Conservation (phyloP, 2,113 vertebrate genomes). For the Nycticorax nycticorax region DNA sequence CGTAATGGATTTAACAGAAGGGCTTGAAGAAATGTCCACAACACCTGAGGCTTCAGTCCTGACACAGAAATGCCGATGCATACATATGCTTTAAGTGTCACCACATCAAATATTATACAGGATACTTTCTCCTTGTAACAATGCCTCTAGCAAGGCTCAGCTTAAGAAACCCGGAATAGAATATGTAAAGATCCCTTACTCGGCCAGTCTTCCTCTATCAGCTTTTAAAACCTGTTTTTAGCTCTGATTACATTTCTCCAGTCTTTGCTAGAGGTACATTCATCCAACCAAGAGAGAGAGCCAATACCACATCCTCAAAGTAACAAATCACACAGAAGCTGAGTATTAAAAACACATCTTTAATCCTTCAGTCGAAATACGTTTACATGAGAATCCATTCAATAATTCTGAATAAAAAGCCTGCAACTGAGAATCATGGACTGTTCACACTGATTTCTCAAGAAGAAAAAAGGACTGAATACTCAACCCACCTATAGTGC, state of each 20-base stretch:
- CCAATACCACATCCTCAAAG: background rate
- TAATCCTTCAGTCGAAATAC: background rate
- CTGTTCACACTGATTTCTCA: background rate
- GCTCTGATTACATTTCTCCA: background rate
- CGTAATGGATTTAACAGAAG: background rate
- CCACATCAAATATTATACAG: background rate
- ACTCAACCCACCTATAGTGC: background rate
- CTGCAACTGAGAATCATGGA: background rate
- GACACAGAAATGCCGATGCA: background rate
- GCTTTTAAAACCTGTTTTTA: background rate
- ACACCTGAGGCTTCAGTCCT: background rate
- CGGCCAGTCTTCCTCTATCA: background rate
- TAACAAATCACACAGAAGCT: background rate
- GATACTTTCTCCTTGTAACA: slow-evolving; percentile 7
- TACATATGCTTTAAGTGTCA: slow-evolving; percentile 11
- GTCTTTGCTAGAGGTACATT: background rate
- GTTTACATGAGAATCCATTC: background rate
- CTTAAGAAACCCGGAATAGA: background rate
- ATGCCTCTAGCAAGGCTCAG: slow-evolving; percentile 11
- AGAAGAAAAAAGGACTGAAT: background rate
- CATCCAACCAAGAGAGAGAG: background rate
- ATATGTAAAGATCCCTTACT: background rate
- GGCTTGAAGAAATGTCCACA: background rate
- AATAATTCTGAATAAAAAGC: background rate
- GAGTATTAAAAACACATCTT: background rate